A percentile compares a stretch with the other conserved stretches of the same genome.
Evolutionary conservation across 2,113 vertebrate genomes (phyloP).

Genomic region (Hemiprocne comata): DNA sequence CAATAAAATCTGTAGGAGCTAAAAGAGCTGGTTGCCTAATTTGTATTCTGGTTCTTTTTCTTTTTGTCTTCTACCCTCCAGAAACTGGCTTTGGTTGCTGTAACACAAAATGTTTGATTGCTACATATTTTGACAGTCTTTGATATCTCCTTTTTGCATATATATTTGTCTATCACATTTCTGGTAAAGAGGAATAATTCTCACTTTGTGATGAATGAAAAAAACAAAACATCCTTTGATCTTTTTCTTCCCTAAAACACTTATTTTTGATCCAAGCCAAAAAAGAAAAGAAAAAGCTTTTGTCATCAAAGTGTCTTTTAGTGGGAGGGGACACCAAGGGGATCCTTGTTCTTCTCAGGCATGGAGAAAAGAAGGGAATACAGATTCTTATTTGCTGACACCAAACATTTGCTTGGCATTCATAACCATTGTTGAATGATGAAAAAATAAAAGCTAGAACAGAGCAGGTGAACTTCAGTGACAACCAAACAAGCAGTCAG

Average conservation of each 20-base stretch:
- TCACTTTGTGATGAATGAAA: not conserved
- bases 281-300: not conserved
- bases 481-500: not conserved
- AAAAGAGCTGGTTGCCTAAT: not conserved
- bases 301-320: not conserved
- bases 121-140: constrained; percentile 8
- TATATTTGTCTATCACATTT: not conserved
- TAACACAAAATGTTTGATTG: not conserved
- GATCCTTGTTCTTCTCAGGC: not conserved
- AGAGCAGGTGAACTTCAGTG: not conserved
- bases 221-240: constrained; percentile 38
- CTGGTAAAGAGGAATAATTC: not conserved
- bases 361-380: not conserved
- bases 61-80: not conserved
- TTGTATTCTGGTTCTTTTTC: not conserved
- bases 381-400: not conserved
- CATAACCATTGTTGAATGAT: not conserved
- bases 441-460: not conserved
- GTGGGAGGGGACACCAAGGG: not conserved
- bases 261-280: constrained; percentile 2
- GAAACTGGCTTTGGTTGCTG: not conserved
- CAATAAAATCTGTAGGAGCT: not conserved
- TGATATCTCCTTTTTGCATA: constrained; percentile 8
- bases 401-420: not conserved
- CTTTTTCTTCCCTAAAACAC: not conserved